phyloP scores from a whole-genome alignment of 2,888 invertebrate genomes.

The Ptychoptera albimana region DNA sequence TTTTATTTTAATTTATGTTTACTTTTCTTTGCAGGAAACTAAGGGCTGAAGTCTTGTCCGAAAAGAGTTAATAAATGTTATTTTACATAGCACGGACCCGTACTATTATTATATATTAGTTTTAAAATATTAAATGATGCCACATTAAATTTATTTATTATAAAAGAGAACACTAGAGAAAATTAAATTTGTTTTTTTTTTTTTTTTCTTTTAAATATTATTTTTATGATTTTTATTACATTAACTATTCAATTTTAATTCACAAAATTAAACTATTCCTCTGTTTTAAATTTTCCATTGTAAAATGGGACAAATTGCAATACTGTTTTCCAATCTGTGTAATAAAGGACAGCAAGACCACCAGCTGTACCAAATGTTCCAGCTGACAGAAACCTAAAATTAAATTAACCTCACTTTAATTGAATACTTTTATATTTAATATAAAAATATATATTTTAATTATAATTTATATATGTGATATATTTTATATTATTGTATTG shows the following conservation, averaged over 20 bases:
- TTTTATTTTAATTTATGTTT: not conserved
- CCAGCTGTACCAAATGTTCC: slow-evolving; percentile 47
- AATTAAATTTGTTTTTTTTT: no score
- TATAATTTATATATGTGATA: no score
- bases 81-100: no score
- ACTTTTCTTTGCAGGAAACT: not conserved
- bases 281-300: slow-evolving; percentile 48
- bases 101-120: not conserved
- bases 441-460: slow-evolving; percentile 2
- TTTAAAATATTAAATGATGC: not conserved
- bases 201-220: not conserved
- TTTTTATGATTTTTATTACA: not conserved
- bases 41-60: not conserved
- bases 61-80: not conserved
- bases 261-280: slow-evolving; percentile 9
- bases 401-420: slow-evolving; percentile 3
- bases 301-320: slow-evolving; percentile 60
- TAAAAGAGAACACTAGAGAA: not conserved
- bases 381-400: slow-evolving; percentile 40
- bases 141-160: not conserved
- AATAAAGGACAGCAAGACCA: slow-evolving; percentile 44
- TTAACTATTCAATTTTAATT: slow-evolving; percentile 1
- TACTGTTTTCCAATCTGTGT: slow-evolving; percentile 66
- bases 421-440: no score
- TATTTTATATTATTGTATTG: no score